Percentiles rank a stretch among this genome's conserved stretches.
These are phyloP conservation scores for Drosophila truncata DNA, from an alignment of 1,140 invertebrate species.

Conservation along the genomic window DNA sequence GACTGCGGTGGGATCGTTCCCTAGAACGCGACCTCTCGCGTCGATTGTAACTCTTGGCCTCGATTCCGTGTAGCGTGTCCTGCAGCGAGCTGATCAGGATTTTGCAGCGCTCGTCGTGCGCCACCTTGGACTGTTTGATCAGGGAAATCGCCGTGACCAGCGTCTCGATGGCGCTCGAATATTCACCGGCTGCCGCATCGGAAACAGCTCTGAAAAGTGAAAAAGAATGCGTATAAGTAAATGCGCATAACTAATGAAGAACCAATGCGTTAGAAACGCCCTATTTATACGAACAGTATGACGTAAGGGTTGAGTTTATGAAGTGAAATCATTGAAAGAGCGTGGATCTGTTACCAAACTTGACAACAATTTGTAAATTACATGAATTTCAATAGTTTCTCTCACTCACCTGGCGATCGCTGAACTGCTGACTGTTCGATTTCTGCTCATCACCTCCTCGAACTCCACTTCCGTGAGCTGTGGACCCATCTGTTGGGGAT, in stretches of 20 bases:
- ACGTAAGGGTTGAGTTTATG: neutral
- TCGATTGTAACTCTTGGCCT: slow-evolving; percentile 83
- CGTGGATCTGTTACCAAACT: neutral
- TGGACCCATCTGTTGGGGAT: slow-evolving; percentile 87
- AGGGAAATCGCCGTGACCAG: slow-evolving; percentile 99
- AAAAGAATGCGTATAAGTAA: neutral
- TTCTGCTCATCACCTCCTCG: slow-evolving; percentile 99
- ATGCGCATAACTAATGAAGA: neutral
- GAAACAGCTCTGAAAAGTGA: slow-evolving; percentile 92
- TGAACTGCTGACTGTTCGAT: slow-evolving; percentile 98
- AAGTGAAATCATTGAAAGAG: neutral
- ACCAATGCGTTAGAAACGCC: neutral
- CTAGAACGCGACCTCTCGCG: slow-evolving; percentile 89
- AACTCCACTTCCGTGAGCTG: slow-evolving; percentile 97
- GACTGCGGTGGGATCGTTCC: slow-evolving; percentile 90
- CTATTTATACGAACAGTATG: neutral
- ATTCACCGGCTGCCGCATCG: slow-evolving; percentile 98
- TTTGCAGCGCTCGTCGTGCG: slow-evolving; percentile 99
- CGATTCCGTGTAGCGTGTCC: slow-evolving; percentile 95
- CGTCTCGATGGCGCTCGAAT: slow-evolving; percentile 98
- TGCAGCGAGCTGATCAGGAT: slow-evolving; percentile 98
- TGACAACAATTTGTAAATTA: neutral
- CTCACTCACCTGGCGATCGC: slow-evolving; percentile 91
- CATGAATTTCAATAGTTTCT: neutral
- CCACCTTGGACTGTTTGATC: slow-evolving; percentile 99